These are phyloP conservation scores for Ormyrus pomaceus DNA, from an alignment of 2,888 invertebrate species.

Conservation along the genomic window DNA sequence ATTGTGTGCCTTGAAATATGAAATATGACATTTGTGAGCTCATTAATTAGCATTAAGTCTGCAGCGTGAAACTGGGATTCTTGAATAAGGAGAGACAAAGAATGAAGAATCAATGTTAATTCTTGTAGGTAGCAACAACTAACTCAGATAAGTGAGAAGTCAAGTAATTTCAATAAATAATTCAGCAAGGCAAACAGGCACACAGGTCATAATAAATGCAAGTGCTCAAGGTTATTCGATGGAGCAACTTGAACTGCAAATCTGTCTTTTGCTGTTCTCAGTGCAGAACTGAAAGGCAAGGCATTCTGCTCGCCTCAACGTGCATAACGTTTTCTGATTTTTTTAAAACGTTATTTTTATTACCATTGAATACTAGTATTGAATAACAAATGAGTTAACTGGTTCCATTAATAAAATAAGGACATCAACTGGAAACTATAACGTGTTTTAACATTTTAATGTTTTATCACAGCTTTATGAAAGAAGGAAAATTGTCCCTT, in stretches of 20 bases:
- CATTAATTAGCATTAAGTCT: no score
- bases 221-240: conserved; percentile 22
- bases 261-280: neutral
- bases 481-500: no score
- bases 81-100: no score
- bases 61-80: no score
- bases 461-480: no score
- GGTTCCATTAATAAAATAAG: no score
- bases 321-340: no score
- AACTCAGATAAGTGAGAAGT: conserved; percentile 20
- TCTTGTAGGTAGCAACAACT: neutral
- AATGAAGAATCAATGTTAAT: no score
- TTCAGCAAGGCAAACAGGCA: conserved; percentile 57
- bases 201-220: conserved; percentile 40
- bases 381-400: no score
- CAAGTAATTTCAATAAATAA: conserved; percentile 54
- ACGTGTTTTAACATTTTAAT: no score
- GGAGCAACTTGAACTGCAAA: conserved; percentile 14
- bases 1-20: neutral
- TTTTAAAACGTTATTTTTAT: no score
- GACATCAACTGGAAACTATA: no score
- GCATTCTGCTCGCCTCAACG: neutral
- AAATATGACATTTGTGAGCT: neutral
- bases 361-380: neutral
- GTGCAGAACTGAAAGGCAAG: conserved; percentile 7